Conservation (phyloP, 2,797 vertebrate genomes). For the Helicolenus hilgendorfi region DNA sequence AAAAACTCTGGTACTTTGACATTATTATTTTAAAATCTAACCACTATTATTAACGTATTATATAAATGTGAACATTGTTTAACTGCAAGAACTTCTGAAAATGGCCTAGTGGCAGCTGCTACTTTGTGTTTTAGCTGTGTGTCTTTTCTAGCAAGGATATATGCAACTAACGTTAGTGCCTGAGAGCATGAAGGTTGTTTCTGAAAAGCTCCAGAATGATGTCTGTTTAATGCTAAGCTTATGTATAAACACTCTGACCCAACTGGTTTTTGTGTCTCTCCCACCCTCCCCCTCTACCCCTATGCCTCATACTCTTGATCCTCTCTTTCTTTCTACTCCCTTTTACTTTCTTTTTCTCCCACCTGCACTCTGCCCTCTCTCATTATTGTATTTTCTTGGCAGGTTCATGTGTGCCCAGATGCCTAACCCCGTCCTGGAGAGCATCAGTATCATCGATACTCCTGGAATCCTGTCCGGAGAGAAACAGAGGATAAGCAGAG, state of each 20-base stretch:
- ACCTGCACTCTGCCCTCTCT: background rate
- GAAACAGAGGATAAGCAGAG: constrained; percentile 92
- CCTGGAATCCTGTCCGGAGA: constrained; percentile 94
- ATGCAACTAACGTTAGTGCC: background rate
- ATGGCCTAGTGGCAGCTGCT: background rate
- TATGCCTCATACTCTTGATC: background rate
- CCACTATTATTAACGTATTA: background rate
- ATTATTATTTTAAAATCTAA: background rate
- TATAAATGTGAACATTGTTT: background rate
- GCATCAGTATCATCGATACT: constrained; percentile 97
- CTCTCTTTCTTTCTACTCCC: background rate
- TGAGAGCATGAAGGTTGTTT: background rate
- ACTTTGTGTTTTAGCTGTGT: background rate
- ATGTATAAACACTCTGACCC: constrained; percentile 59
- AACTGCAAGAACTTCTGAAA: background rate
- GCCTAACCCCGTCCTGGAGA: constrained; percentile 95
- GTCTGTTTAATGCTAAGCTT: constrained; percentile 59
- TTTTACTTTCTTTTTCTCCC: background rate
- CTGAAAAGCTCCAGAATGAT: constrained; percentile 22
- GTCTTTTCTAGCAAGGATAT: background rate
- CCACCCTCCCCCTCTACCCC: background rate
- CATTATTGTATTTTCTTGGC: constrained; percentile 12
- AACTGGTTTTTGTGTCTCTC: constrained; percentile 46
- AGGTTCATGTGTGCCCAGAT: constrained; percentile 97
- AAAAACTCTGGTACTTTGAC: background rate